These are phyloP conservation scores for Petrocephalus zakoni DNA, from an alignment of 2,113 vertebrate genomes.

Conservation along the genomic window DNA sequence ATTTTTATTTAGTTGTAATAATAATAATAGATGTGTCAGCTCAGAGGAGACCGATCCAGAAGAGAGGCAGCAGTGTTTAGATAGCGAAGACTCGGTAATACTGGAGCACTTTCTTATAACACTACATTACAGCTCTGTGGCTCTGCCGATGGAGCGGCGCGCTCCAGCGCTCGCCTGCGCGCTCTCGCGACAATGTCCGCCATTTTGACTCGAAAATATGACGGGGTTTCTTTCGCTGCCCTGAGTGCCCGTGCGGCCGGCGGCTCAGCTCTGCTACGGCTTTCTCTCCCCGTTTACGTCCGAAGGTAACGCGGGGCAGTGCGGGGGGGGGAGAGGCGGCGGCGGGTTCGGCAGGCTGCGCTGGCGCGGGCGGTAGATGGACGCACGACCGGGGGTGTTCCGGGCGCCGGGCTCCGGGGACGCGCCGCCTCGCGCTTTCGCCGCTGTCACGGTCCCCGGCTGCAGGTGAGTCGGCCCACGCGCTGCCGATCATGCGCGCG, in stretches of 20 bases:
- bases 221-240: slow-evolving; percentile 21
- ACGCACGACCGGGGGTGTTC: slow-evolving; percentile 2
- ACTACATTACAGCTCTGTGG: background rate
- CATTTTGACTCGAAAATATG: slow-evolving; percentile 30
- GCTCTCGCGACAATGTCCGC: slow-evolving; percentile 25
- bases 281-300: background rate
- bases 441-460: background rate
- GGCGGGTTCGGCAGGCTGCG: background rate
- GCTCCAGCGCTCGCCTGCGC: slow-evolving; percentile 4
- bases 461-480: slow-evolving; percentile 13
- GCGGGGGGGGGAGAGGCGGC: background rate
- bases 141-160: background rate
- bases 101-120: background rate
- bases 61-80: background rate
- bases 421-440: slow-evolving; percentile 2
- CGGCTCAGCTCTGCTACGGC: background rate
- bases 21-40: background rate
- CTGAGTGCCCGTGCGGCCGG: slow-evolving; percentile 13
- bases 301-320: background rate
- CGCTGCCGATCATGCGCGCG: background rate
- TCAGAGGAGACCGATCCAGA: background rate
- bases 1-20: background rate
- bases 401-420: background rate
- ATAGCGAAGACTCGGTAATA: background rate
- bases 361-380: background rate